Percentiles rank a stretch among this genome's conserved stretches.
phyloP scores from a whole-genome alignment of 2,888 invertebrate genomes.

The Stenodema calcarata region DNA sequence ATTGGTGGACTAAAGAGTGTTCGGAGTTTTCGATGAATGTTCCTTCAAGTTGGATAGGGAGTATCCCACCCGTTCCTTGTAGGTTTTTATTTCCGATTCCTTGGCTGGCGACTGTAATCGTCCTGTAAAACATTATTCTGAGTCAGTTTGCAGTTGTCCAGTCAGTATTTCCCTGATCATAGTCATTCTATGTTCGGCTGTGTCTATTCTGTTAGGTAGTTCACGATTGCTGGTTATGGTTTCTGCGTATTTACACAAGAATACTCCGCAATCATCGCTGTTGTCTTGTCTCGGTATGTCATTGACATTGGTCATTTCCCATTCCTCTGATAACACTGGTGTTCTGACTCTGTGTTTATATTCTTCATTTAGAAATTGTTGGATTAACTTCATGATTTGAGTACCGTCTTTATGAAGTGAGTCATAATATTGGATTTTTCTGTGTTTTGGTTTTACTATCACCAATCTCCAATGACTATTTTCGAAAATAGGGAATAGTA shows the following conservation, averaged over 20 bases:
- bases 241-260: neutral
- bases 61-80: neutral
- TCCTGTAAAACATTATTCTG: neutral
- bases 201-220: neutral
- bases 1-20: too few relatives aligned
- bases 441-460: neutral
- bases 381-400: neutral
- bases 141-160: neutral
- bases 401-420: neutral
- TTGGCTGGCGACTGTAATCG: neutral
- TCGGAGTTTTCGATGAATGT: neutral
- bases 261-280: constrained; percentile 16
- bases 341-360: neutral
- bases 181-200: neutral
- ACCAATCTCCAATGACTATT: constrained; percentile 3
- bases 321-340: neutral
- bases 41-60: neutral
- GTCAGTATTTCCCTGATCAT: neutral
- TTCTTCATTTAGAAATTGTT: neutral
- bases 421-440: neutral
- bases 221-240: neutral
- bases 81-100: neutral
- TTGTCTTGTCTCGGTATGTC: neutral
- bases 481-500: constrained; percentile 20
- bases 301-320: neutral